Conservation (phyloP, 2,797 vertebrate genomes). For the Holocentrus rufus region DNA sequence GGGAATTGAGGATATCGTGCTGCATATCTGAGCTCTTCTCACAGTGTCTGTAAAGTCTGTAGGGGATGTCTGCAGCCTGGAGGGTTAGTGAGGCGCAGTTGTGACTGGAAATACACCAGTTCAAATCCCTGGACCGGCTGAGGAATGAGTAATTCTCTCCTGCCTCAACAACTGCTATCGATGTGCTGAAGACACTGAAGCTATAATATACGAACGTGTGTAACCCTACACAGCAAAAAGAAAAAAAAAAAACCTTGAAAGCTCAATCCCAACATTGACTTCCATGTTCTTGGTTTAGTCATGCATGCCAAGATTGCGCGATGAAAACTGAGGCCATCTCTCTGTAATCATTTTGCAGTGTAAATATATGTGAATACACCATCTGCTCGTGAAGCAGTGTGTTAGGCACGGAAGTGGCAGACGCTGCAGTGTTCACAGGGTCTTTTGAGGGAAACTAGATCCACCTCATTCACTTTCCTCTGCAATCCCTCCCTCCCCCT, state of each 20-base stretch:
- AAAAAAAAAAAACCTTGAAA: neutral
- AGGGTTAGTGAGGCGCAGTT: neutral
- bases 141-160: neutral
- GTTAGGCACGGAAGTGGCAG: constrained; percentile 26
- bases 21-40: constrained; percentile 13
- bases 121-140: constrained; percentile 4
- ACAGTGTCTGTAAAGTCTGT: neutral
- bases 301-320: neutral
- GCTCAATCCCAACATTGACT: constrained; percentile 34
- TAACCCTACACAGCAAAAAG: neutral
- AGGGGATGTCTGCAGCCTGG: neutral
- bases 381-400: constrained; percentile 64
- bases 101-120: neutral
- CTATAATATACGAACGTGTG: neutral
- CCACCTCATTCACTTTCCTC: constrained; percentile 27
- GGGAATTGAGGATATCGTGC: constrained; percentile 10
- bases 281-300: constrained; percentile 52
- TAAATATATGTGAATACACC: constrained; percentile 56
- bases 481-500: neutral
- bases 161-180: neutral
- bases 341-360: constrained; percentile 46
- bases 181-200: constrained; percentile 27
- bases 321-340: constrained; percentile 49
- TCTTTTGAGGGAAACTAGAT: constrained; percentile 44
- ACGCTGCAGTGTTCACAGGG: constrained; percentile 15